Conservation (phyloP, 2,888 invertebrate species). For the Tachina grossa region DNA sequence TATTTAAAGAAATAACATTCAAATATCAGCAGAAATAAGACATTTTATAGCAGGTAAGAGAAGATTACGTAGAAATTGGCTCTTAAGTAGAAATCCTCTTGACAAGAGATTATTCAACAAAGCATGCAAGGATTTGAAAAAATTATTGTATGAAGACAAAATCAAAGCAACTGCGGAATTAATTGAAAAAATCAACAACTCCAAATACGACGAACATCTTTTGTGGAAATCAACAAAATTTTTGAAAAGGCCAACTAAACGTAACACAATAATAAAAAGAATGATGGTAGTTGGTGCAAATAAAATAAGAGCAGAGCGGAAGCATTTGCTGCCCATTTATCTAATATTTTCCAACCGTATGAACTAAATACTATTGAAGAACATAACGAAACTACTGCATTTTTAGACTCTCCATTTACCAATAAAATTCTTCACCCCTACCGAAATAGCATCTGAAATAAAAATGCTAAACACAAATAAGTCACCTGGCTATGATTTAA, state of each 20-base stretch:
- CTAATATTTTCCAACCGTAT: slow-evolving; percentile 7
- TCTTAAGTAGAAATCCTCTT: neutral
- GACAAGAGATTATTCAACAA: slow-evolving; percentile 23
- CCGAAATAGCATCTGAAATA: slow-evolving; percentile 7
- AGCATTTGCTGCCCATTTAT: slow-evolving; percentile 8
- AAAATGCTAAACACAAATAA: slow-evolving; percentile 12
- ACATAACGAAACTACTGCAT: too few species aligned
- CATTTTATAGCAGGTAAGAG: neutral
- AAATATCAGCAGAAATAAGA: slow-evolving; percentile 15
- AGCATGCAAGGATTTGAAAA: slow-evolving; percentile 11
- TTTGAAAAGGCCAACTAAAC: too few species aligned
- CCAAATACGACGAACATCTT: neutral
- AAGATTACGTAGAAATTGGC: slow-evolving; percentile 14
- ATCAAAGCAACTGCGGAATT: neutral
- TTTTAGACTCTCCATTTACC: neutral
- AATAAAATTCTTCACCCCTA: neutral
- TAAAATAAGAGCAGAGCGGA: slow-evolving; percentile 9
- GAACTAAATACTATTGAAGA: neutral
- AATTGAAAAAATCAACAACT: slow-evolving; percentile 1
- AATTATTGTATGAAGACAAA: slow-evolving; percentile 13
- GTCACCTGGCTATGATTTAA: slow-evolving; percentile 35
- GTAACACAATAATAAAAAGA: too few species aligned
- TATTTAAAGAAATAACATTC: neutral
- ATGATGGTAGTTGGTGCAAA: neutral
- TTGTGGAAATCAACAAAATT: slow-evolving; percentile 18